Percentiles rank a stretch among this genome's conserved stretches.
These are phyloP conservation scores for Zootermopsis nevadensis DNA, from an alignment of 2,888 invertebrate species.

Conservation along the genomic window DNA sequence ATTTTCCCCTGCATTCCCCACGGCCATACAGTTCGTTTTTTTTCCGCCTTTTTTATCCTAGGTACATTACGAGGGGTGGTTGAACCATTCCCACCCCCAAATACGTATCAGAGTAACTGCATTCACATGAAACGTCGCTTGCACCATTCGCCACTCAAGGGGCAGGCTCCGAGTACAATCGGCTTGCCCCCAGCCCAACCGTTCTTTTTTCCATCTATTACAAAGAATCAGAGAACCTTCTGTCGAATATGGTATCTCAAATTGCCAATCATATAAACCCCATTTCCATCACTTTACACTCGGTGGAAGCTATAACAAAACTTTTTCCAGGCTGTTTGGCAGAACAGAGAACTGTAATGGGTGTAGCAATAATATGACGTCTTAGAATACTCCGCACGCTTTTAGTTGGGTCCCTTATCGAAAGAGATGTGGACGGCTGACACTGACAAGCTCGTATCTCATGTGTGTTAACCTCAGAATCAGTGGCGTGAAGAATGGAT, in stretches of 20 bases:
- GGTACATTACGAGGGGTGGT: neutral
- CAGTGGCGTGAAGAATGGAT: neutral
- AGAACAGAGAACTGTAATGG: conserved; percentile 8
- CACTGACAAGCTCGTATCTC: conserved; percentile 13
- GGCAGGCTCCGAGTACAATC: too few species aligned
- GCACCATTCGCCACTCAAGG: neutral
- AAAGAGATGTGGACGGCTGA: neutral
- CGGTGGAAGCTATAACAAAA: neutral
- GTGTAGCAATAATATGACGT: conserved; percentile 3
- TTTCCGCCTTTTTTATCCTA: neutral
- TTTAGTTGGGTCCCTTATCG: conserved; percentile 11
- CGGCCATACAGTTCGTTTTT: too few species aligned
- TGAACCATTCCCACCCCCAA: neutral
- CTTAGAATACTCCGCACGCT: neutral
- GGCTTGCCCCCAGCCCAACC: too few species aligned
- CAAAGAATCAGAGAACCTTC: neutral
- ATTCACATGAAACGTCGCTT: neutral
- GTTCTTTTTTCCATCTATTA: neutral
- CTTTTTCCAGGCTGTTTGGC: neutral
- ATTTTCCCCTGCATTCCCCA: too few species aligned
- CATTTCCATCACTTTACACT: conserved; percentile 7
- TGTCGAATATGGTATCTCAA: conserved; percentile 14
- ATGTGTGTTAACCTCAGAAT: neutral
- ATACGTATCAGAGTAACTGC: neutral
- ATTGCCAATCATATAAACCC: conserved; percentile 10